phyloP scores from a whole-genome alignment of 2,797 vertebrate species.

The Muscicapa comitata region DNA sequence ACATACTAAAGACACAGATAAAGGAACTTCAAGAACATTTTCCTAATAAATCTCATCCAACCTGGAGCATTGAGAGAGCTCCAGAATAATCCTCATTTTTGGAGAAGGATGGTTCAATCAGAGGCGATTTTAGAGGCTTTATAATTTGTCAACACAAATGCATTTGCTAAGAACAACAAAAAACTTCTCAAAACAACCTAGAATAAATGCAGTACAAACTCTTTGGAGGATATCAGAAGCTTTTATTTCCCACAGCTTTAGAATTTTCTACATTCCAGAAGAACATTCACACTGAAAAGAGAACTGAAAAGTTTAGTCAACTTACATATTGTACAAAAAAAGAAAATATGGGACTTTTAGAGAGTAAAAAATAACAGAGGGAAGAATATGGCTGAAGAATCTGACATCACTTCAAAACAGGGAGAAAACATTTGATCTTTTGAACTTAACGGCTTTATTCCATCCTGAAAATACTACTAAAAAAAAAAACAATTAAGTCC shows the following conservation, averaged over 20 bases:
- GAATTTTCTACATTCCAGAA: neutral
- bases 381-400: neutral
- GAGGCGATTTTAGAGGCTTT: neutral
- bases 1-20: neutral
- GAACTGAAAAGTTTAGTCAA: neutral
- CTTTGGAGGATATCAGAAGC: neutral
- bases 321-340: neutral
- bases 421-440: neutral
- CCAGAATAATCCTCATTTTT: neutral
- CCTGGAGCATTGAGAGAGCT: neutral
- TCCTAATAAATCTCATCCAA: neutral
- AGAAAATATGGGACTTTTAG: neutral
- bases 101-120: neutral
- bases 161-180: neutral
- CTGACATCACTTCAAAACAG: neutral
- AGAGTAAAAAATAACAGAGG: neutral
- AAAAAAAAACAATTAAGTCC: neutral
- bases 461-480: neutral
- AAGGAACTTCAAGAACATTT: neutral
- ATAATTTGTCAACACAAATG: neutral
- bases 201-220: neutral
- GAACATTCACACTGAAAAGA: neutral
- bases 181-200: neutral
- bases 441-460: neutral
- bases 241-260: neutral